phyloP scores from a whole-genome alignment of 2,113 vertebrate genomes.

The Amphiprion percula region DNA sequence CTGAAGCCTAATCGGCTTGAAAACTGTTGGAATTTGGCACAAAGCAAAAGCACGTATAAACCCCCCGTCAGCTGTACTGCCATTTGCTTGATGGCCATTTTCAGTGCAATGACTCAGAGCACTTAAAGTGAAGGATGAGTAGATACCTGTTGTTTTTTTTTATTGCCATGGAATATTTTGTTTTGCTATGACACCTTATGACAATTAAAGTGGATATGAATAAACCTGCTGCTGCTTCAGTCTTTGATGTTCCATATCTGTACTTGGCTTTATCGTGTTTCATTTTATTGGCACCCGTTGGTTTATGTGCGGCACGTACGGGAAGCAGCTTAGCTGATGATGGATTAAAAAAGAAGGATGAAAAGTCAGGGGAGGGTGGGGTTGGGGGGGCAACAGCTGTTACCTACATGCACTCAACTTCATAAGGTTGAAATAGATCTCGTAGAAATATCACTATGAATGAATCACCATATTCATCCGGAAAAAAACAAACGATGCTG shows the following conservation, averaged over 20 bases:
- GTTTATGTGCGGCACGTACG: slow-evolving; percentile 36
- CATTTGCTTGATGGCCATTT: slow-evolving; percentile 21
- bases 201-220: slow-evolving; percentile 41
- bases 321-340: slow-evolving; percentile 42
- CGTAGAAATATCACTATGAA: background rate
- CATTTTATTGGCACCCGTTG: slow-evolving; percentile 34
- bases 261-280: slow-evolving; percentile 57
- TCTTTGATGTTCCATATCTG: slow-evolving; percentile 42
- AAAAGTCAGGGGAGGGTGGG: background rate
- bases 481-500: background rate
- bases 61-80: background rate
- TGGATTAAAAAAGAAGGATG: slow-evolving; percentile 49
- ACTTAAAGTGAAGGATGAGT: slow-evolving; percentile 31
- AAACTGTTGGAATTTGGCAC: background rate
- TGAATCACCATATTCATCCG: background rate
- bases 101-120: slow-evolving; percentile 40
- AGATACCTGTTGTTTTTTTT: slow-evolving; percentile 23
- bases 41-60: background rate
- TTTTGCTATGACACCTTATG: slow-evolving; percentile 55
- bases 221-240: slow-evolving; percentile 25
- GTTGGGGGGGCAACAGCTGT: slow-evolving; percentile 33
- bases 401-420: background rate
- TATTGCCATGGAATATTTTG: slow-evolving; percentile 41
- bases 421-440: slow-evolving; percentile 53
- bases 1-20: background rate